Conservation (phyloP, 2,797 vertebrate species). For the Propithecus perrieri region DNA sequence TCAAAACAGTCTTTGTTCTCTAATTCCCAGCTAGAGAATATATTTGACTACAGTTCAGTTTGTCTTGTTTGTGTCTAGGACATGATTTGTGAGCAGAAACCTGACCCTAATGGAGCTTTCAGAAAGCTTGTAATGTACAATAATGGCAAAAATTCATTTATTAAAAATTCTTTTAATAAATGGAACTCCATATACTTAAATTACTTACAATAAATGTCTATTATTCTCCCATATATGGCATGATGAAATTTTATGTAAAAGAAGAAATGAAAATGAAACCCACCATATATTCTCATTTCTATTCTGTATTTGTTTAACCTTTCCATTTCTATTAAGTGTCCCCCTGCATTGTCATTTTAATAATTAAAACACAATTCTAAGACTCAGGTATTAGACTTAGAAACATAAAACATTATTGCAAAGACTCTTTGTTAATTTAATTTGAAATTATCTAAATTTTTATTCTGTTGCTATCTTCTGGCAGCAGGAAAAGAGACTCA, state of each 20-base stretch:
- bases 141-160: constrained; percentile 43
- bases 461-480: background rate
- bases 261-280: constrained; percentile 30
- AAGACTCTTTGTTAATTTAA: background rate
- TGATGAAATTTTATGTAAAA: constrained; percentile 32
- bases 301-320: background rate
- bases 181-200: constrained; percentile 49
- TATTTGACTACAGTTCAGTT: no score
- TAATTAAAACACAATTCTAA: constrained; percentile 13
- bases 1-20: no score
- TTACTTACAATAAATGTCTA: constrained; percentile 55
- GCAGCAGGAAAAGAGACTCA: background rate
- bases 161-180: constrained; percentile 57
- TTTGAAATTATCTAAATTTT: constrained; percentile 40
- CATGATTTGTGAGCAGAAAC: background rate
- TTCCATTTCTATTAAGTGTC: constrained; percentile 10
- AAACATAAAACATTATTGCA: background rate
- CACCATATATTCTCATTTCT: background rate
- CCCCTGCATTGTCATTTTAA: background rate
- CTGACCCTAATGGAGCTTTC: background rate
- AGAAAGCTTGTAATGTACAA: constrained; percentile 40
- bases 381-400: background rate
- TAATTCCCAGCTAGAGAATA: no score
- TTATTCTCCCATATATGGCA: background rate
- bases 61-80: no score